Conservation (phyloP, 2,113 vertebrate species). For the Leptocoma aspasia region DNA sequence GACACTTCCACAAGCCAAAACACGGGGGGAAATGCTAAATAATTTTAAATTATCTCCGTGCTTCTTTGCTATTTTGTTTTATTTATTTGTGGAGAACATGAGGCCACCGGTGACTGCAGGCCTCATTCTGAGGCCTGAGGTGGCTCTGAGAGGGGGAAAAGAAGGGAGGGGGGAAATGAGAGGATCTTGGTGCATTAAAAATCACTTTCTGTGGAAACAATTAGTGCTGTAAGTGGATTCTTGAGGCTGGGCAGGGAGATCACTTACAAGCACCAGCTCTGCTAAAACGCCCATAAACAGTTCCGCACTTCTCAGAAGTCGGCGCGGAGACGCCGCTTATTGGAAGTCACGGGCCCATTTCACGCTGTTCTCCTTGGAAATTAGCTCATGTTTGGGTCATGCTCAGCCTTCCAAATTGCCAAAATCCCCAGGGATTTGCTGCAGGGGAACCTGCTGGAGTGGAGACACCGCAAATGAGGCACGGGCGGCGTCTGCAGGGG, state of each 20-base stretch:
- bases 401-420: conserved; percentile 43
- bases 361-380: conserved; percentile 50
- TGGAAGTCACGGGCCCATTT: conserved; percentile 70
- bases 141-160: not conserved
- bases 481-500: not conserved
- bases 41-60: not conserved
- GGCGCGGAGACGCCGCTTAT: conserved; percentile 63
- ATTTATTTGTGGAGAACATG: not conserved
- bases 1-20: not conserved
- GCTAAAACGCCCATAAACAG: conserved; percentile 73
- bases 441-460: conserved; percentile 10
- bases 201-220: conserved; percentile 78
- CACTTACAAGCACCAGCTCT: conserved; percentile 71
- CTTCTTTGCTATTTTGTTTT: not conserved
- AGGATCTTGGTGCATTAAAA: conserved; percentile 69
- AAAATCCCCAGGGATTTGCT: conserved; percentile 10
- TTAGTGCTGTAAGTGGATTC: conserved; percentile 77
- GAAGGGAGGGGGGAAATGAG: conserved; percentile 32
- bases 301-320: conserved; percentile 72
- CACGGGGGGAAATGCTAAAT: not conserved
- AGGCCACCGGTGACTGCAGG: not conserved
- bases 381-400: conserved; percentile 66
- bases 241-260: conserved; percentile 69
- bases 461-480: not conserved
- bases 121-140: not conserved